phyloP scores from a whole-genome alignment of 2,888 invertebrate species.

The Pristionchus mayeri region DNA sequence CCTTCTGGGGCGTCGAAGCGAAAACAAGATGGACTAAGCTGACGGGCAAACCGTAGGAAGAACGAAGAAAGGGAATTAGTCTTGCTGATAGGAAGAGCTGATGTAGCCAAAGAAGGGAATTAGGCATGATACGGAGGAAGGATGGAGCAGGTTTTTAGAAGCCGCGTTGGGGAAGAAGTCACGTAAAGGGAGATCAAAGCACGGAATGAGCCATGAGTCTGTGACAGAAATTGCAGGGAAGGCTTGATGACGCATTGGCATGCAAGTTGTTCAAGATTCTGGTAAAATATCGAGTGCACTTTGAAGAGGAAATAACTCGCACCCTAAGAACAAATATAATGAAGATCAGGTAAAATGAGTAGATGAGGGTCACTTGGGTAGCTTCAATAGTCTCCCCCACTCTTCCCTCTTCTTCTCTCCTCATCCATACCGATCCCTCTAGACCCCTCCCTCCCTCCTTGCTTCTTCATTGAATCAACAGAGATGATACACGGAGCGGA shows the following conservation, averaged over 20 bases:
- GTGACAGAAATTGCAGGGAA: too few relatives aligned
- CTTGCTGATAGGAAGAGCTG: slow-evolving; percentile 16
- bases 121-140: slow-evolving; percentile 37
- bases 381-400: neutral
- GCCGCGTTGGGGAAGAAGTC: neutral
- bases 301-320: too few relatives aligned
- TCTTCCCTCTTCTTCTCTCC: slow-evolving; percentile 5
- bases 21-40: slow-evolving; percentile 41
- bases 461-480: slow-evolving; percentile 42
- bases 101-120: slow-evolving; percentile 30
- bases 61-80: slow-evolving; percentile 4
- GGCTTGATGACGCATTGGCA: neutral
- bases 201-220: too few relatives aligned
- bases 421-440: slow-evolving; percentile 33
- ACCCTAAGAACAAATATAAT: too few relatives aligned
- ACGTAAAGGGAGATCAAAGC: too few relatives aligned
- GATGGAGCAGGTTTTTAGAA: neutral
- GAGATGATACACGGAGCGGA: slow-evolving; percentile 41
- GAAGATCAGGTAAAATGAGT: too few relatives aligned
- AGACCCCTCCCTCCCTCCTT: slow-evolving; percentile 14
- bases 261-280: neutral
- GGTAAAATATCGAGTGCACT: too few relatives aligned
- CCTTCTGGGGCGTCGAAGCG: neutral
- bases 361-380: slow-evolving; percentile 5
- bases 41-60: slow-evolving; percentile 31